Conservation (phyloP, 2,797 vertebrate species). For the Neosalanx taihuensis region DNA sequence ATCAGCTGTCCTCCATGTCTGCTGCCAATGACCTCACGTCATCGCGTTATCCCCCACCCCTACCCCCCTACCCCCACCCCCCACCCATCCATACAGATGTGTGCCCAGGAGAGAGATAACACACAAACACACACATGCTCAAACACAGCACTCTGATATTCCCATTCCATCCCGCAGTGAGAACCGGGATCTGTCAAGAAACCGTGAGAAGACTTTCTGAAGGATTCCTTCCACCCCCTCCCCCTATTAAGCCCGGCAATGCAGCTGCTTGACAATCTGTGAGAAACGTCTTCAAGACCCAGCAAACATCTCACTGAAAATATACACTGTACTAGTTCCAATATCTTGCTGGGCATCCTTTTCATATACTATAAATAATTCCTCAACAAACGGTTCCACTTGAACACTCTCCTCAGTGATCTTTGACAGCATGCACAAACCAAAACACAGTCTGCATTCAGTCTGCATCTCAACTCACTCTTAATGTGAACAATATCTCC, state of each 20-base stretch:
- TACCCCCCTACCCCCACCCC: too few species aligned
- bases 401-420: conserved; percentile 32
- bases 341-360: conserved; percentile 21
- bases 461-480: conserved; percentile 3
- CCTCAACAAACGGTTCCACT: conserved; percentile 26
- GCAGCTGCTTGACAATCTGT: conserved; percentile 69
- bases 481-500: conserved; percentile 48
- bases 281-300: conserved; percentile 50
- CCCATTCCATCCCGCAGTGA: conserved; percentile 46
- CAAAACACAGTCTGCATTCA: not conserved
- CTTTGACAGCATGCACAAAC: conserved; percentile 21
- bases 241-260: conserved; percentile 47
- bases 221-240: conserved; percentile 44
- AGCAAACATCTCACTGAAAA: conserved; percentile 24
- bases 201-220: conserved; percentile 63
- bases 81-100: conserved; percentile 36
- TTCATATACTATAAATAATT: conserved; percentile 26
- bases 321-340: not conserved
- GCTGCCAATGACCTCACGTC: conserved; percentile 45
- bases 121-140: conserved; percentile 43
- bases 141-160: conserved; percentile 43
- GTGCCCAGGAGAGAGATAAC: conserved; percentile 11
- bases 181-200: conserved; percentile 49
- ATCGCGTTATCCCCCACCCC: conserved; percentile 25
- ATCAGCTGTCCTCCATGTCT: conserved; percentile 38